These are phyloP conservation scores for Nomia melanderi DNA, from an alignment of 1,140 invertebrate species.

Conservation along the genomic window DNA sequence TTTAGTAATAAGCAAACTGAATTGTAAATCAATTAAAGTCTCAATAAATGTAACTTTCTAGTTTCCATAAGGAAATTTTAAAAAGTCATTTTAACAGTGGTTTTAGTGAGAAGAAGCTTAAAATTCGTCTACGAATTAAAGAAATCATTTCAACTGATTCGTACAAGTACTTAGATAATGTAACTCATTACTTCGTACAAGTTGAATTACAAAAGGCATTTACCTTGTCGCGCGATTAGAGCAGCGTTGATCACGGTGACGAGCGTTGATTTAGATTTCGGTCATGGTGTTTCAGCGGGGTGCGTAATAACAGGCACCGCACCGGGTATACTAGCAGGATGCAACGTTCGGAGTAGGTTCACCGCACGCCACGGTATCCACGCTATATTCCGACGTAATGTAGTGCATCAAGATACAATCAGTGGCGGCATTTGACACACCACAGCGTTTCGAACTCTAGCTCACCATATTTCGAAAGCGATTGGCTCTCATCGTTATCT, in stretches of 20 bases:
- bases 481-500: no score
- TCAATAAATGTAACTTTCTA: no score
- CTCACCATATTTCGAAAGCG: no score
- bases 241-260: slow-evolving; percentile 40
- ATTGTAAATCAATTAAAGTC: no score
- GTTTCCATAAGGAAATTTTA: no score
- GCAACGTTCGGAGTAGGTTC: slow-evolving; percentile 48
- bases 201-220: slow-evolving; percentile 29
- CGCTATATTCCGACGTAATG: slow-evolving; percentile 46
- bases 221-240: neutral
- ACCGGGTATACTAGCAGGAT: slow-evolving; percentile 13
- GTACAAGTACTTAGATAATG: no score
- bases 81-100: no score
- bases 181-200: no score
- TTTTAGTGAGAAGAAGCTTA: no score
- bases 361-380: slow-evolving; percentile 46
- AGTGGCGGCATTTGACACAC: slow-evolving; percentile 47
- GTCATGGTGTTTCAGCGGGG: slow-evolving; percentile 30
- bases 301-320: slow-evolving; percentile 49
- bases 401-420: slow-evolving; percentile 61
- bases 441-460: slow-evolving; percentile 3
- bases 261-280: slow-evolving; percentile 53
- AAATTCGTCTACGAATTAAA: no score
- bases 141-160: no score
- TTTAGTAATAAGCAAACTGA: no score